phyloP scores from a whole-genome alignment of 1,140 invertebrate species.

The Popillia japonica region DNA sequence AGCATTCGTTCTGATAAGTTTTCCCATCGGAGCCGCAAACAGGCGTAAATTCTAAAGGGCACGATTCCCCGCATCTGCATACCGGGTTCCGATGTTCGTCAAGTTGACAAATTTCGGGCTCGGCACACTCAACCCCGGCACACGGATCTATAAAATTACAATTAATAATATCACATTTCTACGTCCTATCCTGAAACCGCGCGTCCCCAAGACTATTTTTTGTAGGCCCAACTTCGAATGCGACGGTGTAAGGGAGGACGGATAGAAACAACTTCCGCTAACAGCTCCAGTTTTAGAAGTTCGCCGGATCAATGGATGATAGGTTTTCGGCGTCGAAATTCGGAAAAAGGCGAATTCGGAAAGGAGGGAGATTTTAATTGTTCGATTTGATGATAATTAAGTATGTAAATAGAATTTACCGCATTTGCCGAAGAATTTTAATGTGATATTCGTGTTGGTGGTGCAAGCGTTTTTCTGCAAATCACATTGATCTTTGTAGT shows the following conservation, averaged over 20 bases:
- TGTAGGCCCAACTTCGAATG: not conserved
- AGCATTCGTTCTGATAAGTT: slow-evolving; percentile 88
- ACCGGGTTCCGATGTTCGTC: slow-evolving; percentile 79
- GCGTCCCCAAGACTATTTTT: not conserved
- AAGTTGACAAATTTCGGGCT: slow-evolving; percentile 84
- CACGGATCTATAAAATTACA: slow-evolving; percentile 78
- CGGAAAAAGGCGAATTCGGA: not conserved
- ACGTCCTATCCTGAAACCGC: not conserved
- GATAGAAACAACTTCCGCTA: no score
- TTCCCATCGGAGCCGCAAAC: slow-evolving; percentile 87
- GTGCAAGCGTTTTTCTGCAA: slow-evolving; percentile 80
- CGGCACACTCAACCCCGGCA: slow-evolving; percentile 75
- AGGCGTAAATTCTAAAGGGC: slow-evolving; percentile 79
- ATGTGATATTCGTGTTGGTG: slow-evolving; percentile 77
- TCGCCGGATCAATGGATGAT: not conserved
- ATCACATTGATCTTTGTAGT: slow-evolving; percentile 84
- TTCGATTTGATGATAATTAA: not conserved
- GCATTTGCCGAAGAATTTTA: slow-evolving; percentile 89
- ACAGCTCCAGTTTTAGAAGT: not conserved
- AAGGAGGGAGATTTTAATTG: not conserved
- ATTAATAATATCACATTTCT: slow-evolving; percentile 43
- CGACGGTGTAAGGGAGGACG: no score
- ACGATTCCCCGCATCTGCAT: slow-evolving; percentile 82
- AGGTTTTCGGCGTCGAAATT: not conserved
- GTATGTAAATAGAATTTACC: slow-evolving; percentile 69